Evolutionary conservation across 2,888 invertebrate genomes (phyloP).

Genomic region (Cosmia pyralina): DNA sequence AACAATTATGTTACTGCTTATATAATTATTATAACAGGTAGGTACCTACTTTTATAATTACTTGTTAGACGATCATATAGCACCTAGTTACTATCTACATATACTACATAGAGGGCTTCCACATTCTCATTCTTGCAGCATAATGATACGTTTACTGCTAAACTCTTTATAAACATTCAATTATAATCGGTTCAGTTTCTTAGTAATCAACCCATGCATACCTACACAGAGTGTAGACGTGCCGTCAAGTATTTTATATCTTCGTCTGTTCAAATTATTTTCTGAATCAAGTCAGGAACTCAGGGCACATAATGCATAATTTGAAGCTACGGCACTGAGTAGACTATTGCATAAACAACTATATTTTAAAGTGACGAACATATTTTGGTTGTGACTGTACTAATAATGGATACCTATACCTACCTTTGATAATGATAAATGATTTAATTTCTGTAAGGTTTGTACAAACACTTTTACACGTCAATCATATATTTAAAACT

Average conservation of each 20-base stretch:
- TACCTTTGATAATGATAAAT: not conserved
- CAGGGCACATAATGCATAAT: not conserved
- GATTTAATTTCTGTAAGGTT: too few relatives aligned
- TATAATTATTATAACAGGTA: not conserved
- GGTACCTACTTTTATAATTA: not conserved
- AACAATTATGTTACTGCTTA: too few relatives aligned
- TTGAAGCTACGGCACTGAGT: not conserved
- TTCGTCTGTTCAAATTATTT: not conserved
- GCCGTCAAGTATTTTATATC: not conserved
- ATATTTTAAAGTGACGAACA: not conserved
- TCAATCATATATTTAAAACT: too few relatives aligned
- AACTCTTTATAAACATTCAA: constrained; percentile 8
- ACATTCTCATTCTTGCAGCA: too few relatives aligned
- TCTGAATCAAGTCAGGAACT: not conserved
- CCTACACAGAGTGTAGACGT: not conserved
- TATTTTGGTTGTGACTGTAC: not conserved
- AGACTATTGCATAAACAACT: not conserved
- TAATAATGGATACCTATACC: not conserved
- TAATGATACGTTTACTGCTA: constrained; percentile 3
- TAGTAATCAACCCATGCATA: constrained; percentile 3
- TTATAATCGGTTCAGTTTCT: not conserved
- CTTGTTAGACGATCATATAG: not conserved
- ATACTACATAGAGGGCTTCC: too few relatives aligned
- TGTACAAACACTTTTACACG: too few relatives aligned
- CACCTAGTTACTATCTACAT: not conserved